phyloP scores from a whole-genome alignment of 2,888 invertebrate species.

The Meiosimyza decipiens region DNA sequence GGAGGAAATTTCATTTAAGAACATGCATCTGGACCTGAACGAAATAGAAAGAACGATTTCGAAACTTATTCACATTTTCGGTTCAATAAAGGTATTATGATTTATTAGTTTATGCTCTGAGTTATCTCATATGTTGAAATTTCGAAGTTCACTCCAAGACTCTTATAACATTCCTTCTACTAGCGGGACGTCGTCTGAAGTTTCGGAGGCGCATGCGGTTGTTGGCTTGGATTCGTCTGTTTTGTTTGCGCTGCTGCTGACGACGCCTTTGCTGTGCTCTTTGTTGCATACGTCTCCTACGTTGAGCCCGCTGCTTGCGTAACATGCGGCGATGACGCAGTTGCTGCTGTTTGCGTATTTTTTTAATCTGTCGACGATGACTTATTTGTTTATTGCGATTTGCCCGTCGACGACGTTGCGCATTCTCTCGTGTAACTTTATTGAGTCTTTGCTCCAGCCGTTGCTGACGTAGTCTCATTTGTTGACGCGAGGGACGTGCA shows the following conservation, averaged over 20 bases:
- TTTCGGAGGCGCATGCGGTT: neutral
- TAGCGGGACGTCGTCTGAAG: neutral
- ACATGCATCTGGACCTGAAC: too few species aligned
- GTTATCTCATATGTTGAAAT: too few species aligned
- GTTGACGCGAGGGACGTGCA: constrained; percentile 1
- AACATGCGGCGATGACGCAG: neutral
- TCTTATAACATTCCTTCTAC: neutral
- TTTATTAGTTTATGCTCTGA: too few species aligned
- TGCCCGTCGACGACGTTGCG: constrained; percentile 37
- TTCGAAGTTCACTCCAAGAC: too few species aligned
- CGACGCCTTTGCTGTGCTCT: constrained; percentile 45
- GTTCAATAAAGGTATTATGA: too few species aligned
- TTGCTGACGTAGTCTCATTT: neutral
- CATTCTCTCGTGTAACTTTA: neutral
- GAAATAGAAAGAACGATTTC: too few species aligned
- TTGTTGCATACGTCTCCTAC: constrained; percentile 13
- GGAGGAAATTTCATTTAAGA: too few species aligned
- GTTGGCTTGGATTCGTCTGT: neutral
- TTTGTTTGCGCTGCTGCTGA: constrained; percentile 33
- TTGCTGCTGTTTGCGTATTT: neutral
- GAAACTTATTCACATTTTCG: too few species aligned
- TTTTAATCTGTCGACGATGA: neutral
- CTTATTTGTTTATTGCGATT: neutral
- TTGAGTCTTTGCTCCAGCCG: neutral
- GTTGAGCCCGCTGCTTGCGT: neutral